Base-by-base conservation (phyloP, 2,113 vertebrate species). In the Tringa solitaria region DNA sequence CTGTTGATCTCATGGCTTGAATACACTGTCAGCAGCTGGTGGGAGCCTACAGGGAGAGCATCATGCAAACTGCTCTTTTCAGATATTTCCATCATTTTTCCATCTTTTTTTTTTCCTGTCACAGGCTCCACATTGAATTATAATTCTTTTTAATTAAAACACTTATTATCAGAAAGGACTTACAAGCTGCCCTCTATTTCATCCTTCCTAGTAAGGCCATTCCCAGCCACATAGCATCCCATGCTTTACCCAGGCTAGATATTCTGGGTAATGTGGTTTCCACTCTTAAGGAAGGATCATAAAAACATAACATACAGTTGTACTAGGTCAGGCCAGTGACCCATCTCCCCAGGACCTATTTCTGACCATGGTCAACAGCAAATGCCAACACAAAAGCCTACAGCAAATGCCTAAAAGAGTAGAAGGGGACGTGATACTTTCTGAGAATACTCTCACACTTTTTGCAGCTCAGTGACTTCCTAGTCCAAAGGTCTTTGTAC, bases 381-480 rank as follows among this genome's bases (percentile, higher is more conserved):
- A 72, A 82, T 17, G 23, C 51, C 32, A 50, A 16, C 24, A 27
- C 3, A 88, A 33, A 30, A 87, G 45, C 59, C n/a, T 37, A 54
- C 6, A 81, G 81, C 54, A 81, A 57, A 84, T 18, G 19, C 56
- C 27, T 57, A 17, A 17, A 26, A n/a, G 28, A 87, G 43, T 11
- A 80, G 20, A 67, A 33, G 15, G 37, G 26, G 27, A 54, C 0
- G 3, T 21, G 32, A 61, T 10, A 39, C 26, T 72, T 59, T 6
- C 37, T 51, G 43, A 51, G 32, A 76, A 79, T 24, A 72, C 39
- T 64, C 56, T 48, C n/a, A 59, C 39, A n/a, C 21, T n/a, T 87
- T 87, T 79, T 93, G 85, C 74, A 93, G 82, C 57, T 93, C 74
- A 64, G 21, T 88, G 79, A 85, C 74, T 79, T 96, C 74, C 87